phyloP scores from a whole-genome alignment of 2,113 vertebrate species.

The Calcarius ornatus region DNA sequence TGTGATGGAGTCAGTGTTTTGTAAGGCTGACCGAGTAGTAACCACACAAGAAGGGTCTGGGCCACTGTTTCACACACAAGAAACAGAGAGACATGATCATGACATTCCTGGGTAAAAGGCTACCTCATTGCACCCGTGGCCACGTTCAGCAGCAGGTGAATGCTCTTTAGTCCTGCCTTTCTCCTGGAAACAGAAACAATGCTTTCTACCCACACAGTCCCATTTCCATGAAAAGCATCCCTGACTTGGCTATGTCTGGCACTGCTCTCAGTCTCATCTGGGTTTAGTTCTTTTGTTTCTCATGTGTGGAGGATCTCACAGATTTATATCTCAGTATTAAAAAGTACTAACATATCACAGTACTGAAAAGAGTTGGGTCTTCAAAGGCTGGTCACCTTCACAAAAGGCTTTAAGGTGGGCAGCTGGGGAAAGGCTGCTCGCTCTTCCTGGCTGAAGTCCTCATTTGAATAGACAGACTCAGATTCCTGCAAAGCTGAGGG shows the following conservation, averaged over 20 bases:
- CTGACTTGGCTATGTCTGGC: fast-evolving
- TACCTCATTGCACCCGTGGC: fast-evolving
- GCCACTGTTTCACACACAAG: not conserved
- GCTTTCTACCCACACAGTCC: fast-evolving
- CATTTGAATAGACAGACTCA: not conserved
- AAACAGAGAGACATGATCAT: fast-evolving
- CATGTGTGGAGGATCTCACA: not conserved
- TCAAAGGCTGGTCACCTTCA: not conserved
- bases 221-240: not conserved
- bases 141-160: not conserved
- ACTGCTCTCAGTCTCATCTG: not conserved
- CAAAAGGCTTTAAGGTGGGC: not conserved
- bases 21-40: not conserved
- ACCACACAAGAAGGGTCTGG: not conserved
- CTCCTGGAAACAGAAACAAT: not conserved
- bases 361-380: not conserved
- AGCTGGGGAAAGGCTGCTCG: not conserved
- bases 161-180: not conserved
- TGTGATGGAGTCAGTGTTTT: not conserved
- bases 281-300: not conserved
- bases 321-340: not conserved
- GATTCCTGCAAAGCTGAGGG: not conserved
- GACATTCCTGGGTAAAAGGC: not conserved
- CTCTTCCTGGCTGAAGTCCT: not conserved
- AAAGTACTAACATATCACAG: not conserved